These are phyloP conservation scores for Rhinopomastus cyanomelas DNA, from an alignment of 2,113 vertebrate species.

Conservation along the genomic window DNA sequence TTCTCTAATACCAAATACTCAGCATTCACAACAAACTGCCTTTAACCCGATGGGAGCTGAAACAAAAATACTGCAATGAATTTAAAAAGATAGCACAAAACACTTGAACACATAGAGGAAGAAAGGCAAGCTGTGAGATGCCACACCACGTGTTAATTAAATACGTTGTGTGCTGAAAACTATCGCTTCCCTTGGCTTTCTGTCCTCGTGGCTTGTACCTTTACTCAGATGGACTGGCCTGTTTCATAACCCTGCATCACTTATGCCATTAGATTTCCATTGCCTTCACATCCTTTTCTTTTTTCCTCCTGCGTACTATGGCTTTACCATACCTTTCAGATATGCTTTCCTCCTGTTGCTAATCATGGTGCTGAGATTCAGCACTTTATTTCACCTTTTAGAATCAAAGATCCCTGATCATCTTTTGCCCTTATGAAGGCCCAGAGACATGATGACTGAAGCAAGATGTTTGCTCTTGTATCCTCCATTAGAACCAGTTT, in stretches of 20 bases:
- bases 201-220: background rate
- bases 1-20: background rate
- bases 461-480: background rate
- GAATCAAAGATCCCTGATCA: background rate
- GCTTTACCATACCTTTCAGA: background rate
- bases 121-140: background rate
- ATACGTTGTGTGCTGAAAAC: background rate
- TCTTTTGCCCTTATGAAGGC: background rate
- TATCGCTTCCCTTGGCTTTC: background rate
- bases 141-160: background rate
- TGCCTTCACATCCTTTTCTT: background rate
- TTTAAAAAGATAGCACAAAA: background rate
- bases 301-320: background rate
- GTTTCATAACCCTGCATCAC: background rate
- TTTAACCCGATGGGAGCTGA: background rate
- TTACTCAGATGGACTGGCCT: background rate
- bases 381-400: background rate
- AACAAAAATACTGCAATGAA: background rate
- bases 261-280: background rate
- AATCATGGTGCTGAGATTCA: background rate
- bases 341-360: background rate
- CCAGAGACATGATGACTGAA: background rate
- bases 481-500: background rate
- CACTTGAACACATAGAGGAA: background rate
- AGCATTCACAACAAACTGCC: background rate